These are phyloP conservation scores for Alcedo quadribrachys DNA, from an alignment of 2,797 vertebrate species.

Conservation along the genomic window DNA sequence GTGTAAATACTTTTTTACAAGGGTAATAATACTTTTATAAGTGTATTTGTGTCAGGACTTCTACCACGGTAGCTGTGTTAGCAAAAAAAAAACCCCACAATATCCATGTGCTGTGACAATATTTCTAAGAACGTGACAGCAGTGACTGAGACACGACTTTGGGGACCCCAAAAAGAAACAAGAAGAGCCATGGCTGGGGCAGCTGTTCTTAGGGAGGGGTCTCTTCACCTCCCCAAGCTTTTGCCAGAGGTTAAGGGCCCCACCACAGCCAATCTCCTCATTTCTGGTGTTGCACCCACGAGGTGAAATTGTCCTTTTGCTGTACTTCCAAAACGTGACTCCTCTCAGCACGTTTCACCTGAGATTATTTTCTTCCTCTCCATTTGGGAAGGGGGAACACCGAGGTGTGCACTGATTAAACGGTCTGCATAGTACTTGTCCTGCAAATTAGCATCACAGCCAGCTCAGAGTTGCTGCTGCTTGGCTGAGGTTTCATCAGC, in stretches of 20 bases:
- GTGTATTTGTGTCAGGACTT: neutral
- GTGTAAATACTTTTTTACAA: neutral
- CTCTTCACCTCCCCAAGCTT: neutral
- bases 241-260: neutral
- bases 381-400: neutral
- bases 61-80: neutral
- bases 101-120: fast-evolving
- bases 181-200: neutral
- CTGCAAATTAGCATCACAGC: neutral
- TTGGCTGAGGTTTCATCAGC: neutral
- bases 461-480: neutral
- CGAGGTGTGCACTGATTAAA: neutral
- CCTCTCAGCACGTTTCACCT: neutral
- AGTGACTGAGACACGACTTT: neutral
- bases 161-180: neutral
- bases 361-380: neutral
- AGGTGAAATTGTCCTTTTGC: neutral
- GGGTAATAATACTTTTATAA: neutral
- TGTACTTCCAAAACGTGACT: neutral
- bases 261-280: neutral
- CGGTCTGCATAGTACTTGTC: neutral
- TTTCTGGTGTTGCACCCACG: neutral
- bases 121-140: neutral
- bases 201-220: fast-evolving
- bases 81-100: neutral